Base-by-base conservation (phyloP, 2,797 vertebrate species). In the Macropus fuliginosus region DNA sequence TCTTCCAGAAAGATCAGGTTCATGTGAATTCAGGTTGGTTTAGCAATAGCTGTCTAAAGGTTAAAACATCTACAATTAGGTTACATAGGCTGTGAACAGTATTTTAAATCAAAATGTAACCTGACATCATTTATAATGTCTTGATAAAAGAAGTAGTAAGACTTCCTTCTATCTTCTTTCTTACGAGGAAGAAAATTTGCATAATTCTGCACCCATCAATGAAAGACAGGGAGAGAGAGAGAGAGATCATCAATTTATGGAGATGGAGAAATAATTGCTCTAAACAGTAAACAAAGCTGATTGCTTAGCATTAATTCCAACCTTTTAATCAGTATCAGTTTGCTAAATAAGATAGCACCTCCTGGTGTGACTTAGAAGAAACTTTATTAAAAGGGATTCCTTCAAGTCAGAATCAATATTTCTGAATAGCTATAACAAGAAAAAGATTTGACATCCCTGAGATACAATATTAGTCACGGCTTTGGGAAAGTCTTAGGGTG, bases 291-390 rank as follows among this genome's bases (percentile, higher is more conserved):
- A 96, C 94, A 96, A 97, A 97, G 91, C 93, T 96, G 50, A 87
- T 96, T 40, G 4, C 95, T 97, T 97, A 98, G 96, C 98, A 98
- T 91, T 98, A 98, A 97, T 94, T 96, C 96, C 95, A 95, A 93
- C 95, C 92, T 97, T 98, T 97, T 97, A 96, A 97, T 97, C 95
- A 97, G 92, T 59, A 91, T 91, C n/a, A 95, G 93, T 97, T 96
- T 94, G 92, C 95, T 97, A 97, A 97, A 95, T 97, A 96, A 97
- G 95, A 96, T 91, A 95, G n/a, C 93, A 59, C 95, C 95, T 96
- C 96, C 62, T 10, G 16, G 55, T 66, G 89, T 94, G 92, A 92
- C 91, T 95, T 96, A 94, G 94, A 91, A 96, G 94, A 96, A 92
- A 91, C 62, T 94, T 95, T 97, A 96, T 96, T 93, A 94, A 90